Evolutionary conservation across 1,140 invertebrate genomes (phyloP), one percentile per base, ranked within the genome.

Genomic region (Leptinotarsa lineolata): DNA sequence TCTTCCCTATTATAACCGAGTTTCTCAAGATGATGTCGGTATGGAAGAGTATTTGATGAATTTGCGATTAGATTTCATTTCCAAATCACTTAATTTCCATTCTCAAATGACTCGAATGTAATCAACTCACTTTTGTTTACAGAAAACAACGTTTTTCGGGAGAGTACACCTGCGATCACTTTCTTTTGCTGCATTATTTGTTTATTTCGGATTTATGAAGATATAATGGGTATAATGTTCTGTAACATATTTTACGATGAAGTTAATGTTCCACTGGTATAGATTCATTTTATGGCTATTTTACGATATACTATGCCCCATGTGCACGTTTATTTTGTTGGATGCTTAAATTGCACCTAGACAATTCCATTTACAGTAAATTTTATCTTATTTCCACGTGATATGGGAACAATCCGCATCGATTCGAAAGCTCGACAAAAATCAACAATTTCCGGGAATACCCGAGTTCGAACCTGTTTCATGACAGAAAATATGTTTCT

Each of bases 321-420:
- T 54, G 48, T 54, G 48, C 48, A 8, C 48, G 48, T 54, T 39
- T 54, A 13, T 54, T 54, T 54, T n/a, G 48, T 54, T n/a, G n/a
- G 15, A 2, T 18, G 48, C 15, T 54, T 18, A 18, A 54, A 54
- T 54, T 54, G 48, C 48, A 54, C 16, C 48, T 54, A 54, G 48
- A 54, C 48, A 18, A 54, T 54, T 13, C 48, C 48, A 54, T 54
- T 54, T 16, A 54, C 48, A 18, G 48, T 39, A 18, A 54, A 54
- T 54, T 54, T 54, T 54, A 54, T 54, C 48, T 54, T 18, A 54
- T 54, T 54, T 54, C 16, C 48, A 54, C 48, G 48, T 54, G 48
- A 54, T 15, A 16, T 54, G 48, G 16, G n/a, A 54, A 18, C 48
- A 54, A 54, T 18, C 16, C 30, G 5, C 30, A 39, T 39, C 8